phyloP scores from a whole-genome alignment of 2,797 vertebrate species.

The Xenops minutus region DNA sequence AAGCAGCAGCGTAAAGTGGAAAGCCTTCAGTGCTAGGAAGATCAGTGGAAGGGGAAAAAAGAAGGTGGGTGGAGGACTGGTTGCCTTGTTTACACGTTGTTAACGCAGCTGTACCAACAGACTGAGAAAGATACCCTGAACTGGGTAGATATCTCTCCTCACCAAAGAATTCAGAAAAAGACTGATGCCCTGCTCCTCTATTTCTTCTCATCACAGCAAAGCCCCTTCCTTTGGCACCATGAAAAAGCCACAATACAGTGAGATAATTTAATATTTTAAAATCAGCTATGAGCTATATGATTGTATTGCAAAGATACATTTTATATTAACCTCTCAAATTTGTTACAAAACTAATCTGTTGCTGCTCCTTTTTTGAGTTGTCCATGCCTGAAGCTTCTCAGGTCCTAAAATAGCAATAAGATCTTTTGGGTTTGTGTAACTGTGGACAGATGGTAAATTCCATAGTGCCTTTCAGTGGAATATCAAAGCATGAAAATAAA shows the following conservation, averaged over 20 bases:
- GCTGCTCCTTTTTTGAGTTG: neutral
- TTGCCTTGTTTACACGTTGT: neutral
- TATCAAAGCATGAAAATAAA: conserved; percentile 30
- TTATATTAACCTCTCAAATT: conserved; percentile 7
- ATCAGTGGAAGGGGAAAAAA: neutral
- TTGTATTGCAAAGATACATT: neutral
- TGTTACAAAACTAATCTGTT: conserved; percentile 8
- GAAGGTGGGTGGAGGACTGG: neutral
- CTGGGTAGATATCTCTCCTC: neutral
- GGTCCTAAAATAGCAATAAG: conserved; percentile 43
- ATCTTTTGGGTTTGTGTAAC: neutral
- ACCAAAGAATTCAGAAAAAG: neutral
- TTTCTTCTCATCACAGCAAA: neutral
- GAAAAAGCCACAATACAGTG: neutral
- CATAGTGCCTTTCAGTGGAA: neutral
- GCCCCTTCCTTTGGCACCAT: neutral
- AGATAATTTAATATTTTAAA: neutral
- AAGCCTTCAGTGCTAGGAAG: neutral
- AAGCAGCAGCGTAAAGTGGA: neutral
- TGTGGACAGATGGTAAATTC: conserved; percentile 12
- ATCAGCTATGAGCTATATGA: neutral
- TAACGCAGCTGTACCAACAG: neutral
- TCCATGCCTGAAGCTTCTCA: neutral
- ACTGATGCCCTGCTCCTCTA: neutral
- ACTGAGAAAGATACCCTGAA: neutral